A percentile compares a stretch with the other conserved stretches of the same genome.
phyloP scores from a whole-genome alignment of 1,140 invertebrate species.

The Tachypleus tridentatus region DNA sequence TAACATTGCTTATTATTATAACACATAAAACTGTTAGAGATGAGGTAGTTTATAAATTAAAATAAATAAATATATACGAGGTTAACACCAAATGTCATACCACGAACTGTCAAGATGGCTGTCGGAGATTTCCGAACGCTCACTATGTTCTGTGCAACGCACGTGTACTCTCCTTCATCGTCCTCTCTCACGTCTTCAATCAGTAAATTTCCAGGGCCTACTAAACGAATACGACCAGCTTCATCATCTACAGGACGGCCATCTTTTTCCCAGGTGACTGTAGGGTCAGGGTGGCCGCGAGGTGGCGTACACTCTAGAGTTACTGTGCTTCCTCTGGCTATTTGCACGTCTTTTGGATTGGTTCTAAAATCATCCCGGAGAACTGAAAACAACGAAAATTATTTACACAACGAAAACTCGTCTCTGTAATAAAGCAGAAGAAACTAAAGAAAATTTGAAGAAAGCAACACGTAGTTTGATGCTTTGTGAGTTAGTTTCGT shows the following conservation, averaged over 20 bases:
- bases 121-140: slow-evolving; percentile 58
- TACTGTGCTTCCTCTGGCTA: slow-evolving; percentile 79
- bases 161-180: slow-evolving; percentile 75
- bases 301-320: slow-evolving; percentile 83
- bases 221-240: slow-evolving; percentile 52
- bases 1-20: too few relatives aligned
- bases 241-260: slow-evolving; percentile 33
- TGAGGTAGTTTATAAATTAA: too few relatives aligned
- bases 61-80: too few relatives aligned
- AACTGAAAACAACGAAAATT: slow-evolving; percentile 44
- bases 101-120: slow-evolving; percentile 66
- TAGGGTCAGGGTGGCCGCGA: slow-evolving; percentile 81
- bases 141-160: slow-evolving; percentile 71
- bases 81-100: slow-evolving; percentile 37
- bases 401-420: too few relatives aligned
- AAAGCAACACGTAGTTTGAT: too few relatives aligned
- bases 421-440: too few relatives aligned
- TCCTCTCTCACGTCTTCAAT: slow-evolving; percentile 65
- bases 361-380: slow-evolving; percentile 83
- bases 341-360: slow-evolving; percentile 69
- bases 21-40: too few relatives aligned
- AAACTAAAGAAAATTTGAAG: too few relatives aligned
- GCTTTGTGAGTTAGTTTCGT: too few relatives aligned
- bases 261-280: slow-evolving; percentile 77
- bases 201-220: slow-evolving; percentile 67